Base-by-base conservation (phyloP, 2,888 invertebrate genomes). In the Harpalus rubripes region DNA sequence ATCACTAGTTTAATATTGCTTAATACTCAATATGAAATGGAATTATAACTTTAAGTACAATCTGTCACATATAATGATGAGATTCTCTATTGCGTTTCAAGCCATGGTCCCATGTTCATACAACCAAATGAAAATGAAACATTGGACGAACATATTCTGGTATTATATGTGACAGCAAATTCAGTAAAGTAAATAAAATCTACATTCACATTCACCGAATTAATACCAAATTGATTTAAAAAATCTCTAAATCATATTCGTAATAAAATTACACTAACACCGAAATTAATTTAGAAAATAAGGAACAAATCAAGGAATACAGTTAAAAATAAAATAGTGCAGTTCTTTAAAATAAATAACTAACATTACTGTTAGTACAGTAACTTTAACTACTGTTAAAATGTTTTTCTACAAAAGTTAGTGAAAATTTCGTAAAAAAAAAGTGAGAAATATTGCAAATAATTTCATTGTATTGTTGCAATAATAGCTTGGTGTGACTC, bases 1-100 rank as follows among this genome's bases (percentile, higher is more conserved):
- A 84, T 84, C 84, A 84, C 84, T 84, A 84, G 59, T 84, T 84
- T 52, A 41, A 84, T 84, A 84, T 84, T 84, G 84, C 84, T 84
- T 58, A 22, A 74, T 74, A 83, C 74, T 83, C 74, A 83, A 83
- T 72, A 83, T 76, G 59, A 59, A 72, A 83, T 83, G 32, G 10
- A 83, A 74, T 74, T 74, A 83, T 74, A 72, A 80, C 32, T 22
- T 61, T 80, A 81, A 68, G 68, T 81, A 81, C 68, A 8, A 26
- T 63, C 84, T 84, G 78, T 78, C 84, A 65, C 84, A 84, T 84
- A 84, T 78, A 78, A 84, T 16, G 26, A 41, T 15, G 65, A 65
- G 65, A 65, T 68, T 68, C 68, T 26, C 68, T 74, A 74, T 74
- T 74, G 16, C 72, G n/a, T 74, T 44, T 74, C 44, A 74, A 79